Conservation (phyloP, 2,888 invertebrate genomes). For the Ramazzottius varieornatus region DNA sequence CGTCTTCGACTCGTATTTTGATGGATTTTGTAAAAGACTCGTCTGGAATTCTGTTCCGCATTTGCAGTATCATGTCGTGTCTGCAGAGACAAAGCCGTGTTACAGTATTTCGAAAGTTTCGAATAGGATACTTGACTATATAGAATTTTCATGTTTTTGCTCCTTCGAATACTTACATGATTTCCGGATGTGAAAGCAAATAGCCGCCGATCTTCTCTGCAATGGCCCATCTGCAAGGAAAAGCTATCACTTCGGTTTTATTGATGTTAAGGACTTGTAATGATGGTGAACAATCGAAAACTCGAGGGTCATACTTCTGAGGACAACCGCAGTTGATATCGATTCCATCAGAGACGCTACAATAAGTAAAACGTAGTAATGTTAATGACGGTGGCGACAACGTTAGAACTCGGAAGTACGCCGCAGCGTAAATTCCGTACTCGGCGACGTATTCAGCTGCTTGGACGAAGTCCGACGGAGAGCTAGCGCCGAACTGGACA, state of each 20-base stretch:
- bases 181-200: constrained; percentile 51
- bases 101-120: too few relatives aligned
- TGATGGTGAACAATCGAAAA: too few relatives aligned
- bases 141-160: too few relatives aligned
- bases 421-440: too few relatives aligned
- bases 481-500: constrained; percentile 79
- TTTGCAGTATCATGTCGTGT: too few relatives aligned
- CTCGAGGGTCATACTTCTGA: constrained; percentile 34
- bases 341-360: constrained; percentile 56
- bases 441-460: constrained; percentile 57
- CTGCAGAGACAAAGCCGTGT: too few relatives aligned
- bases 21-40: constrained; percentile 57
- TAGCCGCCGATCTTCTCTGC: constrained; percentile 65
- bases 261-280: too few relatives aligned
- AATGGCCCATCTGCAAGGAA: constrained; percentile 44
- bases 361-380: too few relatives aligned
- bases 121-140: too few relatives aligned
- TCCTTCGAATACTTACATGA: constrained; percentile 51
- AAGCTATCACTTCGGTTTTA: too few relatives aligned
- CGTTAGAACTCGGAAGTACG: neutral
- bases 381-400: too few relatives aligned
- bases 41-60: constrained; percentile 40
- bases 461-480: constrained; percentile 47
- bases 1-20: constrained; percentile 56
- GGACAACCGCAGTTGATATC: constrained; percentile 96